Conservation (phyloP, 53 echinoderm and acorn worm genomes). For the Antedon mediterranea region DNA sequence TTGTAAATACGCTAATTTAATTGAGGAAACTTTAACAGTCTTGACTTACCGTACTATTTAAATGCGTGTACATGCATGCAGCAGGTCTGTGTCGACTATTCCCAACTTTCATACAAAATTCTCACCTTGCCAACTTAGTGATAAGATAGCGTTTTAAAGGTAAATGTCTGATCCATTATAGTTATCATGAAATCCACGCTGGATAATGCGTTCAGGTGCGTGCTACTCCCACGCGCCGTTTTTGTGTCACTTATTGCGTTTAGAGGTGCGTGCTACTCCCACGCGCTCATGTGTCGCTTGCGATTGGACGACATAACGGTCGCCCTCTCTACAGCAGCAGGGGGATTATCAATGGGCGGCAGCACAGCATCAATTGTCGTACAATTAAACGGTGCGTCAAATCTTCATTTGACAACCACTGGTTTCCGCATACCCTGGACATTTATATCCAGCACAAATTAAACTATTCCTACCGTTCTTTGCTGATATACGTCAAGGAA, state of each 20-base stretch:
- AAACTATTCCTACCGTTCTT: neutral
- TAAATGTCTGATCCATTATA: neutral
- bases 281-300: neutral
- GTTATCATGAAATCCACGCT: neutral
- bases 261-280: no score
- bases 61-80: no score
- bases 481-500: neutral
- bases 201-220: neutral
- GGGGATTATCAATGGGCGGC: no score
- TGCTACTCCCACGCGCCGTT: neutral
- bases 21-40: no score
- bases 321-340: neutral
- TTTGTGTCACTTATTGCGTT: no score
- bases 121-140: neutral
- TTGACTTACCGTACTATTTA: no score
- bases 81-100: neutral
- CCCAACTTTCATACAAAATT: neutral
- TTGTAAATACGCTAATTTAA: no score
- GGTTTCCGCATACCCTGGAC: neutral
- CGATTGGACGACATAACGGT: neutral
- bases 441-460: neutral
- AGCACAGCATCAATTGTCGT: no score
- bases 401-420: no score
- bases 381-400: no score
- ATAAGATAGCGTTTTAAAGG: neutral